Percentiles rank a stretch among this genome's conserved stretches.
Evolutionary conservation across 1,140 invertebrate species (phyloP).

Genomic region (Pteromalus puparum): DNA sequence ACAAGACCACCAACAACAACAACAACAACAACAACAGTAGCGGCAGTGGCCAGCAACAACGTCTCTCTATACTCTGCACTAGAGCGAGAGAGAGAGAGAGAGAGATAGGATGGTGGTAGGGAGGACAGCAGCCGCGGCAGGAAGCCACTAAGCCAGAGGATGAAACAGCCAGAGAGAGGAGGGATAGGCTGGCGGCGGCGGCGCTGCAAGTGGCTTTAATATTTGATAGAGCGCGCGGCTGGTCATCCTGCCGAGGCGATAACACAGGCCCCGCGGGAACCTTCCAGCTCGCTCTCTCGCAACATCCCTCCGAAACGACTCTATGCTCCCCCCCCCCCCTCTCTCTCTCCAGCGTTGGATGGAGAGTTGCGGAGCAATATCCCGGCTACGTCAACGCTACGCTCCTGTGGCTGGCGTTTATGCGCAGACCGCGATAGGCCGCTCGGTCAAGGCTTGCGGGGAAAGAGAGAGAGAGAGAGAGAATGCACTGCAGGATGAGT

Average conservation of each 20-base stretch:
- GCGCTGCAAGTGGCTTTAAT: slow-evolving; percentile 75
- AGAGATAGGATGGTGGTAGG: slow-evolving; percentile 27
- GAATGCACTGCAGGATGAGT: not conserved
- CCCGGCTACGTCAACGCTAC: slow-evolving; percentile 24
- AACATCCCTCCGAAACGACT: slow-evolving; percentile 69
- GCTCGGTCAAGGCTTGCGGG: slow-evolving; percentile 4
- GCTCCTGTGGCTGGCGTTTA: slow-evolving; percentile 26
- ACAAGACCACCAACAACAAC: slow-evolving; percentile 21
- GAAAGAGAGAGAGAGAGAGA: not conserved
- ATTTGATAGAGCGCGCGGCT: slow-evolving; percentile 74
- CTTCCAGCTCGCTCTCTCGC: slow-evolving; percentile 59
- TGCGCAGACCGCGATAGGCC: not conserved
- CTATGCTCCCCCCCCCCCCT: slow-evolving; percentile 43
- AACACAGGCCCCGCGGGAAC: slow-evolving; percentile 75
- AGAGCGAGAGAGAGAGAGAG: slow-evolving; percentile 8
- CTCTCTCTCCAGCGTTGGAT: not conserved
- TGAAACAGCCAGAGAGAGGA: slow-evolving; percentile 44
- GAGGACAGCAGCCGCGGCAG: slow-evolving; percentile 36
- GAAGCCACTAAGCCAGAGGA: slow-evolving; percentile 44
- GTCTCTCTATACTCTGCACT: not conserved
- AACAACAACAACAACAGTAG: no score
- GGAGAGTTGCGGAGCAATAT: slow-evolving; percentile 11
- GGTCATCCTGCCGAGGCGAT: slow-evolving; percentile 76
- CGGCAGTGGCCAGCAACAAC: not conserved
- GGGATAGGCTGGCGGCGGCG: slow-evolving; percentile 60